Conservation (phyloP, 35 echinoderm and acorn worm species). For the Lytechinus pictus region DNA sequence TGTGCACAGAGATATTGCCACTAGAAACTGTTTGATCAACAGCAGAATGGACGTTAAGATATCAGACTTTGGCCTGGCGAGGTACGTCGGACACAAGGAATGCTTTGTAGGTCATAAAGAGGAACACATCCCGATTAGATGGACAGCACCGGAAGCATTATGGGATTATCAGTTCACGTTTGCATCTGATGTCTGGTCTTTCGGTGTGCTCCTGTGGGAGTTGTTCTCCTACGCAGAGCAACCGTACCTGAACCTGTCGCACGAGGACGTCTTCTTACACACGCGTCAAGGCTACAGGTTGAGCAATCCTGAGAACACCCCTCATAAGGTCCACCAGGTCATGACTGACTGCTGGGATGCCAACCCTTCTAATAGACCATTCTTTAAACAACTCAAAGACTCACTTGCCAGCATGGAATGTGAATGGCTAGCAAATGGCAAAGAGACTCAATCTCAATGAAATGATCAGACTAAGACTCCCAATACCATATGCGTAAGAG, state of each 20-base stretch:
- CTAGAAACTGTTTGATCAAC: conserved; percentile 90
- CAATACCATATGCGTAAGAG: not conserved
- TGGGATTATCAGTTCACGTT: conserved; percentile 88
- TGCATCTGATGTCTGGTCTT: conserved; percentile 90
- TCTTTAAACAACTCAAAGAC: conserved; percentile 70
- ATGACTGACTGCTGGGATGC: conserved; percentile 79
- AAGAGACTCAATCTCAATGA: not conserved
- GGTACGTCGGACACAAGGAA: conserved; percentile 71
- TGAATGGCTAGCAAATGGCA: conserved; percentile 23
- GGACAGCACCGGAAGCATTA: conserved; percentile 95
- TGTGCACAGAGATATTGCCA: conserved; percentile 93
- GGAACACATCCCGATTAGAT: conserved; percentile 85
- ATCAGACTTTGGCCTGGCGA: conserved; percentile 96
- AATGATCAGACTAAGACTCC: not conserved
- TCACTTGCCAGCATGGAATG: conserved; percentile 58
- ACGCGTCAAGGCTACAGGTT: conserved; percentile 77
- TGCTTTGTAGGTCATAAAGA: conserved; percentile 76
- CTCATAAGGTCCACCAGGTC: conserved; percentile 62
- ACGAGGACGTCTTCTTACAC: conserved; percentile 85
- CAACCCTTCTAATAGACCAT: conserved; percentile 59
- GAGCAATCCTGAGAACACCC: conserved; percentile 74
- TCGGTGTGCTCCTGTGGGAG: conserved; percentile 92
- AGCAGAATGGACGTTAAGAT: conserved; percentile 84
- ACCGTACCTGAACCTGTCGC: conserved; percentile 80
- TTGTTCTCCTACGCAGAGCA: conserved; percentile 89